phyloP scores from a whole-genome alignment of 2,888 invertebrate genomes.

The Hirtodrosophila trivittata region DNA sequence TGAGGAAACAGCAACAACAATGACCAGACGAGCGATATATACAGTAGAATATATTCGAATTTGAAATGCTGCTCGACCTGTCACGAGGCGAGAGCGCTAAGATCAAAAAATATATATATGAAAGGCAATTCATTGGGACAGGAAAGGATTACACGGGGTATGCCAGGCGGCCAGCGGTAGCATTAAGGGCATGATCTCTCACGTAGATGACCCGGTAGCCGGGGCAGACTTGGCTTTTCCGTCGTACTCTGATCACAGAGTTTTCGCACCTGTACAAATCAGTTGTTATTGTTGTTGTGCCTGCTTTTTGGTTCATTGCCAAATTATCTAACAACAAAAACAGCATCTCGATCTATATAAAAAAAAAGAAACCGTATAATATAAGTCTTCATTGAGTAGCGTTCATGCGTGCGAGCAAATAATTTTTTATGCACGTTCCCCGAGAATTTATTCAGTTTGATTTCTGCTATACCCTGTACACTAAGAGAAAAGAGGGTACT shows the following conservation, averaged over 20 bases:
- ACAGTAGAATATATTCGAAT: conserved; percentile 15
- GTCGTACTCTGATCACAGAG: conserved; percentile 67
- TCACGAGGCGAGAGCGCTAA: conserved; percentile 1
- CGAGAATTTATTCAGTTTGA: conserved; percentile 38
- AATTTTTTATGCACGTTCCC: conserved; percentile 54
- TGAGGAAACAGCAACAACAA: conserved; percentile 8
- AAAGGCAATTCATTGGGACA: neutral
- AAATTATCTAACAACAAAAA: conserved; percentile 53
- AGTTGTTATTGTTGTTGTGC: conserved; percentile 35
- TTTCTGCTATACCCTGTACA: conserved; percentile 10
- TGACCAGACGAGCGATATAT: neutral
- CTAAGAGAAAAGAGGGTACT: no score
- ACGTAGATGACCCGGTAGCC: conserved; percentile 13
- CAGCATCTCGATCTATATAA: conserved; percentile 18
- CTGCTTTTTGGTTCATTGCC: conserved; percentile 73
- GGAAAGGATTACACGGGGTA: no score
- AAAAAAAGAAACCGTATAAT: neutral
- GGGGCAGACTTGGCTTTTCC: conserved; percentile 22
- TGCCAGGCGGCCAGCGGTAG: conserved; percentile 4
- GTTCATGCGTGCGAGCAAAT: conserved; percentile 50
- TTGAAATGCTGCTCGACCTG: conserved; percentile 14
- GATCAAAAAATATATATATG: conserved; percentile 20
- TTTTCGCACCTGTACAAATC: conserved; percentile 78
- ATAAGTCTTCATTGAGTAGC: conserved; percentile 37
- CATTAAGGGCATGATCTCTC: conserved; percentile 23